Base-by-base conservation (phyloP, 1,140 invertebrate genomes). In the Zaprionus ornatus region DNA sequence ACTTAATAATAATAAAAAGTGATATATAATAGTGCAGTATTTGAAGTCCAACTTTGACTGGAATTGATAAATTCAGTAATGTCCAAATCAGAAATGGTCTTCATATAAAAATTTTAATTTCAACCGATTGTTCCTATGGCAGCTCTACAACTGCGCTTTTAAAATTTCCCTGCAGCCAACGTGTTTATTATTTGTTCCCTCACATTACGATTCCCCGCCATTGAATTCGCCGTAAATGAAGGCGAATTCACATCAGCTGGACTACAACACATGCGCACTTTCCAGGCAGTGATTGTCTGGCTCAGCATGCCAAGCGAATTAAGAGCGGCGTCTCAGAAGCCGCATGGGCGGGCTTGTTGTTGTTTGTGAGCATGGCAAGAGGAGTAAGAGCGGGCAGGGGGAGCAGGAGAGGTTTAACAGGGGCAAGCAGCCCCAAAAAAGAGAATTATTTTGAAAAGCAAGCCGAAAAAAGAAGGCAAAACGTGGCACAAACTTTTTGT, bases 211-310 rank as follows among this genome's bases (percentile, higher is more conserved):
- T 13, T 50, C 60, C 73, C 68, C 42, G 12, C 6, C 32, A 40
- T 5, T 3, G 17, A 84, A 83, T 87, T 87, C 84, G 80, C 84
- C 71, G 32, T 50, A 37, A n/a, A 10, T 27, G 21, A 60, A 71
- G 74, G 84, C 85, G 80, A 87, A 87, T 87, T 87, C n/a, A 61
- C 17, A 52, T 25, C 64, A 72, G 54, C 42, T 42, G 70, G 71
- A 79, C 37, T 67, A 74, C 77, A 84, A 88, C 80, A 84, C 84
- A 87, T 87, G 84, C 84, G 84, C 84, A 75, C 56, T 80, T 80
- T 78, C 80, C 82, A 77, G 69, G 40, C 68, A 35, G 6, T 15
- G 23, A 17, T 37, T 52, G 67, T 63, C 35, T 63, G 23, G 59
- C 70, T 29, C 48, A 19, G 29, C n/a, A 48, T 81, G 76, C 69